These are phyloP conservation scores for Calliopsis andreniformis DNA, from an alignment of 1,140 invertebrate species.

Conservation along the genomic window DNA sequence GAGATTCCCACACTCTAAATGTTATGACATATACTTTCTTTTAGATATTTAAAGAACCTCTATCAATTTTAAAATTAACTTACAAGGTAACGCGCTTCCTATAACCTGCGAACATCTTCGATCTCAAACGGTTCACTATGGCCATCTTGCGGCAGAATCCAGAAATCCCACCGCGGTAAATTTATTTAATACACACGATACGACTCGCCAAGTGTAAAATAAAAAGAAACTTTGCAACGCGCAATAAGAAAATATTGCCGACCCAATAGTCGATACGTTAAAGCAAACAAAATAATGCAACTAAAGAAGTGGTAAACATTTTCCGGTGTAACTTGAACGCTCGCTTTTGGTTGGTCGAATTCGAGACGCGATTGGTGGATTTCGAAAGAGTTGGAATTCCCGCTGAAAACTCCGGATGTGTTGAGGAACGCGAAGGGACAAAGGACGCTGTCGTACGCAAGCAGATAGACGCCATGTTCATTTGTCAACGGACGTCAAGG, in stretches of 20 bases:
- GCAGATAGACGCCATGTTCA: slow-evolving; percentile 70
- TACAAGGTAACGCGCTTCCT: background rate
- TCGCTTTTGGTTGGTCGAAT: background rate
- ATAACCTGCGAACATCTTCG: background rate
- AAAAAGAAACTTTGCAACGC: background rate
- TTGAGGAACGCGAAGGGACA: slow-evolving; percentile 62
- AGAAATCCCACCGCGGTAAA: background rate
- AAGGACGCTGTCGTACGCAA: slow-evolving; percentile 67
- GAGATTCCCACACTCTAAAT: background rate
- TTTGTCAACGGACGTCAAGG: slow-evolving; percentile 72
- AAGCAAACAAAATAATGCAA: background rate
- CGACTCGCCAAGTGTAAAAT: background rate
- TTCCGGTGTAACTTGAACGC: background rate
- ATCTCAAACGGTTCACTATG: background rate
- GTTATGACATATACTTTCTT: too few species aligned
- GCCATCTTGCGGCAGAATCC: slow-evolving; percentile 12
- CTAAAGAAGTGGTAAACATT: background rate
- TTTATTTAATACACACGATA: slow-evolving; percentile 3
- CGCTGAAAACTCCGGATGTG: slow-evolving; percentile 32
- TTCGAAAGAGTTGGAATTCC: slow-evolving; percentile 14
- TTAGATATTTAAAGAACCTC: too few species aligned
- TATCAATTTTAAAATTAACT: background rate
- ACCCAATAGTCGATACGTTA: background rate
- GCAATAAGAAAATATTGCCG: slow-evolving; percentile 15
- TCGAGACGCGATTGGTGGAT: slow-evolving; percentile 4